phyloP scores from a whole-genome alignment of 2,113 vertebrate species.

The Apodemus sylvaticus region DNA sequence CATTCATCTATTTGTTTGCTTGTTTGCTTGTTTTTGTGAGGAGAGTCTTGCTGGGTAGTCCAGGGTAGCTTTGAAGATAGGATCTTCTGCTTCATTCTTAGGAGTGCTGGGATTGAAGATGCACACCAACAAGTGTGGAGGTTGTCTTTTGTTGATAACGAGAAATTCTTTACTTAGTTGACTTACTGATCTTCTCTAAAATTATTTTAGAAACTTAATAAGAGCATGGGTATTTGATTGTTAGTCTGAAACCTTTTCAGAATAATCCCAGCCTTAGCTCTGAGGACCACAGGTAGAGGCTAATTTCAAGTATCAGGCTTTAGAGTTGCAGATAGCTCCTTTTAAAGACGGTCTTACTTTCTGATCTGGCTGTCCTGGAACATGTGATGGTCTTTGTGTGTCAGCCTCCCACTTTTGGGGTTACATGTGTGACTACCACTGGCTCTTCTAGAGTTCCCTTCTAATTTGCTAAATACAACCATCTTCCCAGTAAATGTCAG shows the following conservation, averaged over 20 bases:
- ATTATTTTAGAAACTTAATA: conserved; percentile 46
- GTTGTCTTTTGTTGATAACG: conserved; percentile 11
- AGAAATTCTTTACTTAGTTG: conserved; percentile 48
- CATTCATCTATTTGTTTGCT: background rate
- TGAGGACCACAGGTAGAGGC: background rate
- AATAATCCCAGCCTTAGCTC: background rate
- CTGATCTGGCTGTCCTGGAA: background rate
- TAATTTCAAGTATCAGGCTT: background rate
- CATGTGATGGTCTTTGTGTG: background rate
- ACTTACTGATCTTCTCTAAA: conserved; percentile 19
- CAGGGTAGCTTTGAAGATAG: background rate
- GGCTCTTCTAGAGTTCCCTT: conserved; percentile 26
- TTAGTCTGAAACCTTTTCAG: conserved; percentile 26
- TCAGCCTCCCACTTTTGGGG: background rate
- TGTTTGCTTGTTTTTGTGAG: background rate
- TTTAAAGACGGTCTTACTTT: background rate
- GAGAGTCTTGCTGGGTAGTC: background rate
- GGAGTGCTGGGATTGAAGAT: background rate
- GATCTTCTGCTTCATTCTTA: background rate
- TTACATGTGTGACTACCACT: background rate
- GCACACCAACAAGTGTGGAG: background rate
- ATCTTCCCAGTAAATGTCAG: conserved; percentile 10
- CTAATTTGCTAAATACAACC: conserved; percentile 34
- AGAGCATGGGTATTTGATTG: conserved; percentile 37
- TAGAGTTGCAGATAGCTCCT: conserved; percentile 10